A percentile compares a stretch with the other conserved stretches of the same genome.
These are phyloP conservation scores for Sphaeridia pumilis DNA, from an alignment of 2,888 invertebrate species.

Conservation along the genomic window DNA sequence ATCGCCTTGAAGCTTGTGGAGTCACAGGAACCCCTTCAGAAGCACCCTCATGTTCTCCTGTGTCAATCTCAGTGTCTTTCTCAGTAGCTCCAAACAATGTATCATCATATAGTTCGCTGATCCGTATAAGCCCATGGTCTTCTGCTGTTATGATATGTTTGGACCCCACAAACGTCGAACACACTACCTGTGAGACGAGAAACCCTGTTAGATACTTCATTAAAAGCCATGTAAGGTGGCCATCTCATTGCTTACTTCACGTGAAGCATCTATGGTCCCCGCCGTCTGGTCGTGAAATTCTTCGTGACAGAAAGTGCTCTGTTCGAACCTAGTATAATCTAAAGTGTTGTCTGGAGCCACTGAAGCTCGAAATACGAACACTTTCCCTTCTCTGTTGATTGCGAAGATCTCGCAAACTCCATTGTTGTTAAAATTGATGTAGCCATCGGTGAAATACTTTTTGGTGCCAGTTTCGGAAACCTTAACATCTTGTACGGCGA, in stretches of 20 bases:
- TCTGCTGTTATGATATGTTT: constrained; percentile 20
- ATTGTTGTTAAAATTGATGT: neutral
- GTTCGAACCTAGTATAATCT: constrained; percentile 4
- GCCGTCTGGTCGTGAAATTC: neutral
- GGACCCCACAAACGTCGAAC: constrained; percentile 18
- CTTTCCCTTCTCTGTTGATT: neutral
- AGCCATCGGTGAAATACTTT: neutral
- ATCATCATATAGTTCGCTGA: constrained; percentile 3
- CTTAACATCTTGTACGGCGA: neutral
- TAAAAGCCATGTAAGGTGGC: neutral
- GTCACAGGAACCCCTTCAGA: neutral
- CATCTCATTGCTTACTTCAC: neutral
- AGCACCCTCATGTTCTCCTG: neutral
- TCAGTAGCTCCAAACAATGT: neutral
- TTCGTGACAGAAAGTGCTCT: neutral
- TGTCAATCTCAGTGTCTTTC: neutral
- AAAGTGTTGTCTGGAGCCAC: constrained; percentile 6
- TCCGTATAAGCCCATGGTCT: constrained; percentile 14
- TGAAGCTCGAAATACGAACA: neutral
- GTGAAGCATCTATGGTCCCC: neutral
- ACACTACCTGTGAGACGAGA: constrained; percentile 13
- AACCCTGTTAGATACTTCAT: neutral
- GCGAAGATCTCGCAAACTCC: neutral
- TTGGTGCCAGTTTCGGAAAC: neutral
- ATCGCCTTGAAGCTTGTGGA: neutral